Conservation (phyloP, 2,888 invertebrate species). For the Dasypogon diadema region DNA sequence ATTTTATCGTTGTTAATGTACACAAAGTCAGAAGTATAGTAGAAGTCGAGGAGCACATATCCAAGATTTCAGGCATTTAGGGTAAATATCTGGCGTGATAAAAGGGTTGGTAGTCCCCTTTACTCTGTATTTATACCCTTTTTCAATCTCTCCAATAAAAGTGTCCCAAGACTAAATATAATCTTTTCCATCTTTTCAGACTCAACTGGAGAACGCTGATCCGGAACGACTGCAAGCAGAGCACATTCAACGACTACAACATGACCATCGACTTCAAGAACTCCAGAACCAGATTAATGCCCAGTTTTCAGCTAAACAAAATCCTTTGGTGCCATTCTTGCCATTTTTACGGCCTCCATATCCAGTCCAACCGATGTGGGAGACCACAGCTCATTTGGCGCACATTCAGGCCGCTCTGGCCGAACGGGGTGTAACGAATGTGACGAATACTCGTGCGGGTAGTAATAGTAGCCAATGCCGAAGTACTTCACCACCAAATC, state of each 20-base stretch:
- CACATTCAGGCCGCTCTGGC: slow-evolving; percentile 72
- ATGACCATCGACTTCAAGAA: slow-evolving; percentile 64
- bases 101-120: no score
- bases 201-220: slow-evolving; percentile 50
- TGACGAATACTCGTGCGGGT: slow-evolving; percentile 59
- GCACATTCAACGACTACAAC: slow-evolving; percentile 63
- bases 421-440: slow-evolving; percentile 58
- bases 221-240: slow-evolving; percentile 62
- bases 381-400: slow-evolving; percentile 78
- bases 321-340: slow-evolving; percentile 60
- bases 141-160: no score
- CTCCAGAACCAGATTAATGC: slow-evolving; percentile 64
- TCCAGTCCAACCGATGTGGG: slow-evolving; percentile 66
- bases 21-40: no score
- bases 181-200: slow-evolving; percentile 13
- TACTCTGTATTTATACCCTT: no score
- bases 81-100: neutral
- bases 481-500: slow-evolving; percentile 61
- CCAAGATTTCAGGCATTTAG: neutral
- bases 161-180: no score
- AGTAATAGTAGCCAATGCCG: slow-evolving; percentile 35
- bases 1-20: no score
- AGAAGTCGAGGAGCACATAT: no score
- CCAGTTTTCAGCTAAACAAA: slow-evolving; percentile 61
- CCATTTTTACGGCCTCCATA: slow-evolving; percentile 65